Percentiles rank a stretch among this genome's conserved stretches.
phyloP scores from a whole-genome alignment of 2,888 invertebrate species.

The Diaprepes abbreviatus region DNA sequence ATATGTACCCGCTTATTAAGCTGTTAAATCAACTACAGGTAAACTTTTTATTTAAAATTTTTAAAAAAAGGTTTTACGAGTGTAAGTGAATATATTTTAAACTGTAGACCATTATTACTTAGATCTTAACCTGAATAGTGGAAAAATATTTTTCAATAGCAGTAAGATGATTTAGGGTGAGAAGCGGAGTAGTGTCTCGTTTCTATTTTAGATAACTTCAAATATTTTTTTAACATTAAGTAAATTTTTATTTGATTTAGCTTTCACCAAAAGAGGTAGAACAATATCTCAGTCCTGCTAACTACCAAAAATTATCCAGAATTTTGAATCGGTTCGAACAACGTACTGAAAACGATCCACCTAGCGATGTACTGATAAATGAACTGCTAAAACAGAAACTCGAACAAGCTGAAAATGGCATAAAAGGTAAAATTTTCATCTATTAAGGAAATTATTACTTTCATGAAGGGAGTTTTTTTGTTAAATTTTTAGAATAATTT shows the following conservation, averaged over 20 bases:
- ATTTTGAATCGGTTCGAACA: conserved; percentile 56
- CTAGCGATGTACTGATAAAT: conserved; percentile 23
- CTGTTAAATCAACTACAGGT: conserved; percentile 56
- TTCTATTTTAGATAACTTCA: too few relatives aligned
- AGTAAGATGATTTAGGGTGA: too few relatives aligned
- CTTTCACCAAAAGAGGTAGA: conserved; percentile 59
- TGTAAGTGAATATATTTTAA: too few relatives aligned
- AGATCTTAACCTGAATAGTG: too few relatives aligned
- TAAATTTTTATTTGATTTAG: conserved; percentile 26
- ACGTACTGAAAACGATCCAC: conserved; percentile 23
- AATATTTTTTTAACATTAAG: too few relatives aligned
- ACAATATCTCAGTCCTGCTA: conserved; percentile 58
- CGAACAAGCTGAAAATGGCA: conserved; percentile 46
- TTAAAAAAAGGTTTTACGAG: too few relatives aligned
- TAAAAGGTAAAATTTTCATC: conserved; percentile 43
- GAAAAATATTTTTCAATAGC: too few relatives aligned
- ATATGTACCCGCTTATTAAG: conserved; percentile 54
- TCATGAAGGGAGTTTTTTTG: too few relatives aligned
- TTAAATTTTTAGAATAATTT: too few relatives aligned
- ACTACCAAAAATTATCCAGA: conserved; percentile 53
- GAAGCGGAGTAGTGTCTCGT: too few relatives aligned
- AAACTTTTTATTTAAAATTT: not conserved
- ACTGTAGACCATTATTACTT: too few relatives aligned
- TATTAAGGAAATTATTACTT: too few relatives aligned
- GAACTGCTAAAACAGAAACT: conserved; percentile 30